Evolutionary conservation across 2,888 invertebrate species (phyloP).

Genomic region (Schrankia costaestrigalis): DNA sequence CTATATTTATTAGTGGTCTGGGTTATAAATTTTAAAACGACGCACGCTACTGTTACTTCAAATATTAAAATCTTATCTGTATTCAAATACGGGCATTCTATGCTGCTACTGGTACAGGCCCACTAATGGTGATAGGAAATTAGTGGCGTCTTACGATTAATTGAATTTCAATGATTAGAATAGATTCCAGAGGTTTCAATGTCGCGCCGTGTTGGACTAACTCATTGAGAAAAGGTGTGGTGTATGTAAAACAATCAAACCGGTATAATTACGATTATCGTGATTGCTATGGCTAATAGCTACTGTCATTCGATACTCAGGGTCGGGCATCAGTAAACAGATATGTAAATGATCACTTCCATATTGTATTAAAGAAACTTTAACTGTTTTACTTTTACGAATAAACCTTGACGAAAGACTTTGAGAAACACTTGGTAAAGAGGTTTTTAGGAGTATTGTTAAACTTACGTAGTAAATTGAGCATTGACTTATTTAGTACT

Average conservation of each 20-base stretch:
- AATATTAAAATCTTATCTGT: conserved; percentile 29
- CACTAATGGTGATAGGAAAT: conserved; percentile 31
- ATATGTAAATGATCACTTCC: no score
- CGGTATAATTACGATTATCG: conserved; percentile 8
- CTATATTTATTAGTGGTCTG: conserved; percentile 26
- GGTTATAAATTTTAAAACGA: conserved; percentile 28
- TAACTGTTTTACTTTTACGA: no score
- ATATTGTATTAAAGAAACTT: no score
- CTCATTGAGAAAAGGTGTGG: conserved; percentile 2
- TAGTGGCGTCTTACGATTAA: conserved; percentile 24
- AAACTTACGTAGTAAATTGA: no score
- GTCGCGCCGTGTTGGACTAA: conserved; percentile 5
- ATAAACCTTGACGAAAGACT: no score
- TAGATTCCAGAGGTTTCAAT: conserved; percentile 19
- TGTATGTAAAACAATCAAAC: conserved; percentile 9
- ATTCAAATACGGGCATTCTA: conserved; percentile 19
- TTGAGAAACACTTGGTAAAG: no score
- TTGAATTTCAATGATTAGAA: conserved; percentile 23
- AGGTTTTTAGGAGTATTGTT: no score
- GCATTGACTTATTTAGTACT: no score
- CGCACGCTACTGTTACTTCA: conserved; percentile 28
- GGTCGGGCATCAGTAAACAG: background rate
- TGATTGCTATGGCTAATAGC: conserved; percentile 8
- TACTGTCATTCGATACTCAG: conserved; percentile 7
- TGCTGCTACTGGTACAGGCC: conserved; percentile 27